phyloP scores from a whole-genome alignment of 2,113 vertebrate species.

The Charina bottae region DNA sequence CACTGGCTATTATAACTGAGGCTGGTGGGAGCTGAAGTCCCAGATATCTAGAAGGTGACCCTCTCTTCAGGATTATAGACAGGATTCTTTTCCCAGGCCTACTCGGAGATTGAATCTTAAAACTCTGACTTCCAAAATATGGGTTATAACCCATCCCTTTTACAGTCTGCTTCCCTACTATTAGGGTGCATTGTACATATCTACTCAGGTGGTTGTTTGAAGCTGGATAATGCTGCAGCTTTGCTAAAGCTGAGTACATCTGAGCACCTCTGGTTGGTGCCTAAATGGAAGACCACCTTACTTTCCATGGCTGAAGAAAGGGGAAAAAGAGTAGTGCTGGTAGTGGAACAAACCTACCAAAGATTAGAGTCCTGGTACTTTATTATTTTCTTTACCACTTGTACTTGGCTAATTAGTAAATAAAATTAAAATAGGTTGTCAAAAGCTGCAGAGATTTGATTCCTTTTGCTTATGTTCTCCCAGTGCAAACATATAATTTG shows the following conservation, averaged over 20 bases:
- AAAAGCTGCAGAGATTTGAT: neutral
- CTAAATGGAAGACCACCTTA: neutral
- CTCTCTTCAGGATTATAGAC: neutral
- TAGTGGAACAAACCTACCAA: neutral
- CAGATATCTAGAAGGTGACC: no score
- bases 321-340: neutral
- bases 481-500: neutral
- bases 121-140: neutral
- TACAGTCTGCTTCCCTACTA: neutral
- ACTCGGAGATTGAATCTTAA: neutral
- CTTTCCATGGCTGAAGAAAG: neutral
- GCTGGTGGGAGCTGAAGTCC: no score
- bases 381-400: neutral
- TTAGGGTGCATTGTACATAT: no score
- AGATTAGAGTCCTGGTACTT: neutral
- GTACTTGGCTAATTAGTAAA: neutral
- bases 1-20: no score
- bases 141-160: neutral
- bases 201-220: no score
- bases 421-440: neutral
- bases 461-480: neutral
- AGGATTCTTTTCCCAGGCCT: neutral
- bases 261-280: neutral
- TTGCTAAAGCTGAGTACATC: neutral
- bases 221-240: neutral